phyloP scores from a whole-genome alignment of 35 echinoderm and acorn worm genomes.

The Nesometra sesokonis region DNA sequence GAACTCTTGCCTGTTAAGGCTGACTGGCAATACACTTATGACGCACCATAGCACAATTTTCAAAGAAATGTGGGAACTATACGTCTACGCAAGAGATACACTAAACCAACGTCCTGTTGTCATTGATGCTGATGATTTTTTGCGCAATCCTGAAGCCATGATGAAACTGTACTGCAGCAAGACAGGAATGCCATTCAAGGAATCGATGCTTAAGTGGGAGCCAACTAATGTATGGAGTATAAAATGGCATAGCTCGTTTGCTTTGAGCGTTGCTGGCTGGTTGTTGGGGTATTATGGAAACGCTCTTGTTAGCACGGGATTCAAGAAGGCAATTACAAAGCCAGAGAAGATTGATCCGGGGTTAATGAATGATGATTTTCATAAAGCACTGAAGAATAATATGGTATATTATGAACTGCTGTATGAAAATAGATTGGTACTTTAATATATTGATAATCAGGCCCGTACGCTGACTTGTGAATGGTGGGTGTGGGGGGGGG shows the following conservation, averaged over 20 bases:
- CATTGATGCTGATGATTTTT: slow-evolving; percentile 31
- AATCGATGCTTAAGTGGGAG: slow-evolving; percentile 14
- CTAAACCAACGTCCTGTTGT: slow-evolving; percentile 18
- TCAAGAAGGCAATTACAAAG: not conserved
- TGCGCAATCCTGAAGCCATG: slow-evolving; percentile 9
- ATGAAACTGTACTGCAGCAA: slow-evolving; percentile 19
- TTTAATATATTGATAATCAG: no score
- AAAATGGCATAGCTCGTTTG: slow-evolving; percentile 4
- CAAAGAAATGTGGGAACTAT: slow-evolving; percentile 13
- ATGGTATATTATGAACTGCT: not conserved
- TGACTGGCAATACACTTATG: not conserved
- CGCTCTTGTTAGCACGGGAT: not conserved
- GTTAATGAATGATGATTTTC: not conserved
- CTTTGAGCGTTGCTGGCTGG: not conserved
- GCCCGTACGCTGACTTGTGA: no score
- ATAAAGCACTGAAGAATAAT: not conserved
- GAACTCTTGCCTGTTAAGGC: not conserved
- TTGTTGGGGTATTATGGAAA: not conserved
- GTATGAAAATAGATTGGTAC: not conserved
- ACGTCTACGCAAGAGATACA: slow-evolving; percentile 1
- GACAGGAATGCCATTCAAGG: slow-evolving; percentile 22
- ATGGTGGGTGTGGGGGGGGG: no score
- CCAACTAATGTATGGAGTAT: slow-evolving; percentile 2
- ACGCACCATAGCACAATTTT: not conserved
- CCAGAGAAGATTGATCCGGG: not conserved